Conservation (phyloP, 1,140 invertebrate species). For the Zaprionus camerounensis region DNA sequence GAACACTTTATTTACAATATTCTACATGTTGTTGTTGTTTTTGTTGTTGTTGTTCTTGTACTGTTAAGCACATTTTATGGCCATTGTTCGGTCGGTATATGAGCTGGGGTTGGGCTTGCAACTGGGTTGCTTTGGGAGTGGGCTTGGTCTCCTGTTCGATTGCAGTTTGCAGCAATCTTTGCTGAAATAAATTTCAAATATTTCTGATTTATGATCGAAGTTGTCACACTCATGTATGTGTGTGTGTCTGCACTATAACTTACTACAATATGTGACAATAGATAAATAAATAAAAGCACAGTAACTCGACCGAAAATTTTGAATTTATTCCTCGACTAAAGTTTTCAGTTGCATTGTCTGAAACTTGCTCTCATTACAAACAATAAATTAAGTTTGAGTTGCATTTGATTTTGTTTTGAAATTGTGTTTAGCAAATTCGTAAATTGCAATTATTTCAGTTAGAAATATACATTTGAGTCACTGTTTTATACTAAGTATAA, state of each 20-base stretch:
- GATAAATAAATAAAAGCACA: slow-evolving; percentile 38
- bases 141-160: neutral
- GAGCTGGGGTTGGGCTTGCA: neutral
- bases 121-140: neutral
- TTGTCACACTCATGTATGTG: slow-evolving; percentile 19
- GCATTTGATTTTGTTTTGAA: neutral
- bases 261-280: slow-evolving; percentile 36
- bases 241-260: slow-evolving; percentile 18
- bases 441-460: neutral
- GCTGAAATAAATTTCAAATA: slow-evolving; percentile 77
- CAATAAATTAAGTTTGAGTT: slow-evolving; percentile 1
- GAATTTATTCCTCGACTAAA: slow-evolving; percentile 24
- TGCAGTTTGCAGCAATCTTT: slow-evolving; percentile 62
- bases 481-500: neutral
- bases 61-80: slow-evolving; percentile 61
- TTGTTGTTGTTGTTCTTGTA: slow-evolving; percentile 4
- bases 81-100: slow-evolving; percentile 43
- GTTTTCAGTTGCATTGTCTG: slow-evolving; percentile 19
- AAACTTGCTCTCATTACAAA: neutral
- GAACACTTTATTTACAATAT: slow-evolving; percentile 59
- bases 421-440: neutral
- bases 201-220: slow-evolving; percentile 69
- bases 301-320: slow-evolving; percentile 17
- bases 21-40: slow-evolving; percentile 11
- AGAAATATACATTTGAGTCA: neutral